These are phyloP conservation scores for Trichomycterus rosablanca DNA, from an alignment of 2,113 vertebrate species.

Conservation along the genomic window DNA sequence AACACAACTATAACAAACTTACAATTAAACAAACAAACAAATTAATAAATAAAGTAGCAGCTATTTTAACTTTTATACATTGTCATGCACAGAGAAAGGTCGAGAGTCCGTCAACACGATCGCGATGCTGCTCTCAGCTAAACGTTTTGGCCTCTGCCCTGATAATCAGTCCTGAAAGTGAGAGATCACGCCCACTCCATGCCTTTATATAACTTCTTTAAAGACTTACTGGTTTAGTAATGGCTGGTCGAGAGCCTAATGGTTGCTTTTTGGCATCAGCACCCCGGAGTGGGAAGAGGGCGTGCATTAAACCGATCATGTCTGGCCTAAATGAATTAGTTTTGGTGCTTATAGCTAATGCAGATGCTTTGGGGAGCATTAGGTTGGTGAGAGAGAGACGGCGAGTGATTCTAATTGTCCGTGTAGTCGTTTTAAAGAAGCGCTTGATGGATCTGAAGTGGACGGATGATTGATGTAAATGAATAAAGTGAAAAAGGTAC, in stretches of 20 bases:
- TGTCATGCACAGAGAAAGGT: too few relatives aligned
- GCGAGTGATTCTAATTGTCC: not conserved
- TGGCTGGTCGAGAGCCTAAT: slow-evolving; percentile 21
- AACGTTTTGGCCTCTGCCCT: slow-evolving; percentile 2
- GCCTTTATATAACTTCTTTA: slow-evolving; percentile 29
- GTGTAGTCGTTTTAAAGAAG: not conserved
- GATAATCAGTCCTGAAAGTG: too few relatives aligned
- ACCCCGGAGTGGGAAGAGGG: slow-evolving; percentile 30
- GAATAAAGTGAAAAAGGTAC: not conserved
- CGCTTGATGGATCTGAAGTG: not conserved
- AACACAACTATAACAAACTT: too few relatives aligned
- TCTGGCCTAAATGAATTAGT: not conserved
- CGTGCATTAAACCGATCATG: not conserved
- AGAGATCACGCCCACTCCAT: slow-evolving; percentile 38
- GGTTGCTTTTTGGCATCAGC: slow-evolving; percentile 36
- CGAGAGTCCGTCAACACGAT: too few relatives aligned
- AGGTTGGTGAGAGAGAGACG: not conserved
- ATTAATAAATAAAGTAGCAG: too few relatives aligned
- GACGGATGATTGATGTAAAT: not conserved
- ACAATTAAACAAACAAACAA: too few relatives aligned
- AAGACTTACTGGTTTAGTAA: not conserved
- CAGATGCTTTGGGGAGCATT: not conserved
- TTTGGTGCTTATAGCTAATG: not conserved
- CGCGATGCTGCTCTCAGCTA: too few relatives aligned
- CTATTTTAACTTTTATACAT: too few relatives aligned